Evolutionary conservation across 2,113 vertebrate species (phyloP).

Genomic region (Dasyurus viverrinus): DNA sequence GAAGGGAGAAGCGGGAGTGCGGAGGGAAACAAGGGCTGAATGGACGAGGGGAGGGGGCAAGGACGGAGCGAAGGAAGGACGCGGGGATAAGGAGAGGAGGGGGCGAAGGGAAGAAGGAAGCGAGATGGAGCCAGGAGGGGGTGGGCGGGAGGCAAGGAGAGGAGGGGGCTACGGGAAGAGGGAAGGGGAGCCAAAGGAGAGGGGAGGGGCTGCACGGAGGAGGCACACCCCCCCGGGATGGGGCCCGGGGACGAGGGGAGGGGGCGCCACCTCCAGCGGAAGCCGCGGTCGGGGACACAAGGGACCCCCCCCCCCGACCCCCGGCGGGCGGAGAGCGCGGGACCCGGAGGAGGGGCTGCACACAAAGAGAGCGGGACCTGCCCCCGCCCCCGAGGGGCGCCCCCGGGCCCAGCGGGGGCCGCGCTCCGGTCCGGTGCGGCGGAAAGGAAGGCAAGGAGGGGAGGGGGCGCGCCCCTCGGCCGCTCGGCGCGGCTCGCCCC

Average conservation of each 20-base stretch:
- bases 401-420: neutral
- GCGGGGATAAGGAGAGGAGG: neutral
- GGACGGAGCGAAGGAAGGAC: neutral
- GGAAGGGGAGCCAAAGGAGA: conserved; percentile 46
- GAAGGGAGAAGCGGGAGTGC: no score
- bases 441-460: neutral
- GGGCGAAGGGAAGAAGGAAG: neutral
- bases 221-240: no score
- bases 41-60: neutral
- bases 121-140: no score
- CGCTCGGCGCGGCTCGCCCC: neutral
- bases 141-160: neutral
- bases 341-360: conserved; percentile 34
- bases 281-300: neutral
- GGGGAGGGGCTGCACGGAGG: neutral
- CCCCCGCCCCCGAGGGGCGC: neutral
- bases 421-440: neutral
- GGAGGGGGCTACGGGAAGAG: neutral
- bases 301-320: neutral
- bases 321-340: neutral
- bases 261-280: neutral
- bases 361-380: conserved; percentile 76
- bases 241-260: neutral
- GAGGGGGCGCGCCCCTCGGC: neutral
- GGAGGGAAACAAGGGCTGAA: neutral